These are phyloP conservation scores for Phalacrocorax aristotelis DNA, from an alignment of 2,113 vertebrate species.

Conservation along the genomic window DNA sequence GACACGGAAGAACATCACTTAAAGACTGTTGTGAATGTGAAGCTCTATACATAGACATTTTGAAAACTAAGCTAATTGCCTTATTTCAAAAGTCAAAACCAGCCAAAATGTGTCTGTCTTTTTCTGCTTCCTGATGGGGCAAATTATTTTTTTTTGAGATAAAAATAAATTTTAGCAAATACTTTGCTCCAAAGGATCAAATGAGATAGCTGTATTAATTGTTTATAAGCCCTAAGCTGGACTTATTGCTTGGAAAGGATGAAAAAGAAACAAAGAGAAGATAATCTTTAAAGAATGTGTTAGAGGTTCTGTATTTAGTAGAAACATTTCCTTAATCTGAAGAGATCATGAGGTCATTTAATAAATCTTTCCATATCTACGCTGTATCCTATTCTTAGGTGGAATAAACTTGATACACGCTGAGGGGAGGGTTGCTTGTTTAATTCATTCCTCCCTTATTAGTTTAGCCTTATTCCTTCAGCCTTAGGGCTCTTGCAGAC, in stretches of 20 bases:
- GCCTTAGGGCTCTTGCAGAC: background rate
- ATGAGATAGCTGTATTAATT: background rate
- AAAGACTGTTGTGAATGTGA: background rate
- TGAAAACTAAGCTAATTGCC: background rate
- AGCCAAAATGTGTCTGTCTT: background rate
- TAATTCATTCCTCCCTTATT: background rate
- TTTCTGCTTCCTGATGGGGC: background rate
- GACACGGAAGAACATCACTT: background rate
- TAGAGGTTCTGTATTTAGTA: background rate
- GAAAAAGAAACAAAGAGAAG: background rate
- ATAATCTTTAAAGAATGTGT: background rate
- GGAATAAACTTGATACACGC: background rate
- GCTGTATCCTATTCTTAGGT: background rate
- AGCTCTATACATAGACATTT: background rate
- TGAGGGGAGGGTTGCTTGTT: background rate
- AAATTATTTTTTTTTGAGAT: background rate
- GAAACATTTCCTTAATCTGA: background rate
- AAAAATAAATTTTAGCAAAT: background rate
- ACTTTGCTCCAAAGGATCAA: background rate
- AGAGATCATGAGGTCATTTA: background rate
- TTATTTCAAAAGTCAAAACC: background rate
- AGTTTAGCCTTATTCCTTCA: background rate
- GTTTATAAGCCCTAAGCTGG: background rate
- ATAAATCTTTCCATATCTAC: background rate
- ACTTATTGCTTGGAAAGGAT: background rate